These are phyloP conservation scores for Rhabditoides inermis DNA, from an alignment of 2,888 invertebrate species.

Conservation along the genomic window DNA sequence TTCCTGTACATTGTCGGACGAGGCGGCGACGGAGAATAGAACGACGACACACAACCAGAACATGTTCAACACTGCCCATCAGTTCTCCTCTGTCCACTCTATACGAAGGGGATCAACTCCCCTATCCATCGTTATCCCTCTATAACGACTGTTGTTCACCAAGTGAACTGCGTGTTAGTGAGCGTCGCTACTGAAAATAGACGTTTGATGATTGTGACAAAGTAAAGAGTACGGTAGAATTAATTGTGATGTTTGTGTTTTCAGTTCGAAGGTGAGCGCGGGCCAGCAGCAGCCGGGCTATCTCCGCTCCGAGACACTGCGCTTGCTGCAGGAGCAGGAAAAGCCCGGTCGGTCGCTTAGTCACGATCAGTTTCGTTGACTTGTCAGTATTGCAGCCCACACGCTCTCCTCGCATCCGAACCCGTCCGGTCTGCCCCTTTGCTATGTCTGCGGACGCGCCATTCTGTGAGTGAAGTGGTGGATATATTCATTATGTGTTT, in stretches of 20 bases:
- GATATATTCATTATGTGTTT: too few relatives aligned
- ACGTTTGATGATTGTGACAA: neutral
- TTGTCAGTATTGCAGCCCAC: neutral
- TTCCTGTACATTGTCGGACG: too few relatives aligned
- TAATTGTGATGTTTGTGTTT: neutral
- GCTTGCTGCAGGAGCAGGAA: conserved; percentile 44
- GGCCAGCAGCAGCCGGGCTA: conserved; percentile 30
- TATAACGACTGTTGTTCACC: too few relatives aligned
- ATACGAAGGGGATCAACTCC: too few relatives aligned
- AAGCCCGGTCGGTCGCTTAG: neutral
- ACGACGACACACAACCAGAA: too few relatives aligned
- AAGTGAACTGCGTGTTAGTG: too few relatives aligned
- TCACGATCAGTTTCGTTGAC: neutral
- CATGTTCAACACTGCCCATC: too few relatives aligned
- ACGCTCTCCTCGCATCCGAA: conserved; percentile 36
- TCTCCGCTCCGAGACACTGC: conserved; percentile 41
- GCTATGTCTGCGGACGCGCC: conserved; percentile 90
- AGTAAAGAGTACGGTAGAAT: neutral
- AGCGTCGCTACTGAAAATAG: too few relatives aligned
- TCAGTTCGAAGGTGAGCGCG: neutral
- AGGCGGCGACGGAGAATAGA: too few relatives aligned
- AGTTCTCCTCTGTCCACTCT: too few relatives aligned
- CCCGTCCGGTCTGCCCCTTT: conserved; percentile 74
- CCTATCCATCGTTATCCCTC: too few relatives aligned
- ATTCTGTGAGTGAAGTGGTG: conserved; percentile 92